Evolutionary conservation across 2,113 vertebrate species (phyloP), one percentile per base, ranked within the genome.

Genomic region (Heterocephalus glaber): DNA sequence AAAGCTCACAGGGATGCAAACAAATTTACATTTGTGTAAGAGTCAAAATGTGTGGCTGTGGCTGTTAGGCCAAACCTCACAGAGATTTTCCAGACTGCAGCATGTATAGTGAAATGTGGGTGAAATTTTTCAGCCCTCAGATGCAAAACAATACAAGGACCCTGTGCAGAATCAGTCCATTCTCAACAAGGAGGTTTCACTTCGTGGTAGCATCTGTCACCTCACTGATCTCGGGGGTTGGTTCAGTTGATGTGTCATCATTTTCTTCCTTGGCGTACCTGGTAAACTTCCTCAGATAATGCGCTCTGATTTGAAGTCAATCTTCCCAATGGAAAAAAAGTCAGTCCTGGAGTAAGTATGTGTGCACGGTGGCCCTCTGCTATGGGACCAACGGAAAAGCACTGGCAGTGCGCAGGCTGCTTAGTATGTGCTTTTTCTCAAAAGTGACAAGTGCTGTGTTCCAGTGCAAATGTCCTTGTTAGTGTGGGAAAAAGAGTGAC

Each of bases 21-120:
- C 47, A 35, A 38, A 77, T 86, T 86, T 89, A 74, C 84, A 93
- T 92, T 83, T 95, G 66, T 58, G 47, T 54, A 58, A 56, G 92
- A 70, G 41, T 49, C n/a, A 41, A 52, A 28, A 60, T 80, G n/a
- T 35, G 22, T 61, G 35, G 44, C 74, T 87, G 24, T 94, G 49
- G 38, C 41, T 95, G 33, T 72, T 66, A 88, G 33, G 58, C 54
- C 49, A 91, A 76, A 85, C 1, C 30, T n/a, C 77, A 22, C 0
- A 5, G 49, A 58, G 19, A 70, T 85, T 63, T 68, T 60, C 24
- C 30, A 93, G 60, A 60, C 12, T 77, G 47, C 26, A 65, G 54
- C 47, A 4, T 33, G 33, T 74, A 33, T 41, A 56, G 47, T 30
- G 30, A 79, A 80, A 84, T 30, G 33, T 54, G 28, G 16, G 38